A percentile compares a stretch with the other conserved stretches of the same genome.
These are phyloP conservation scores for Hydraecia micacea DNA, from an alignment of 2,888 invertebrate genomes.

Conservation along the genomic window DNA sequence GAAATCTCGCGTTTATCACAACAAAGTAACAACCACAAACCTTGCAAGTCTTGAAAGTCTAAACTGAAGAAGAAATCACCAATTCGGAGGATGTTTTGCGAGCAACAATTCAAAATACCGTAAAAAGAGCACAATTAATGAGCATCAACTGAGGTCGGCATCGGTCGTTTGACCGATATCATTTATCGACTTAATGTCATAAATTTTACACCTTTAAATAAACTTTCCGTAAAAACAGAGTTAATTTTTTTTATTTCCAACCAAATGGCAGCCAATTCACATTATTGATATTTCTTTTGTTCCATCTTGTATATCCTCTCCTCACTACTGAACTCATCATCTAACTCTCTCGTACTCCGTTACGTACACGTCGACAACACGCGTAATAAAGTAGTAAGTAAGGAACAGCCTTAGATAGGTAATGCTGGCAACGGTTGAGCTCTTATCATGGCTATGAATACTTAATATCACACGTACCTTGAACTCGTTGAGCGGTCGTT, in stretches of 20 bases:
- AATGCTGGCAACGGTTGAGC: conserved; percentile 79
- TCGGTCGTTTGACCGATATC: neutral
- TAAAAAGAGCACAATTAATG: neutral
- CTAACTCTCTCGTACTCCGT: conserved; percentile 15
- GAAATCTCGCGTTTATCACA: neutral
- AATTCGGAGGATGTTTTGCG: neutral
- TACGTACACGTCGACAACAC: conserved; percentile 26
- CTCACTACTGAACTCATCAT: conserved; percentile 6
- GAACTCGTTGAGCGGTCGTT: conserved; percentile 90
- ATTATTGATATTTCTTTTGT: neutral
- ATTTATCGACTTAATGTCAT: neutral
- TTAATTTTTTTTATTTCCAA: neutral
- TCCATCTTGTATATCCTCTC: neutral
- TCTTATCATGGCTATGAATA: conserved; percentile 82
- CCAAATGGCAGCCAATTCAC: neutral
- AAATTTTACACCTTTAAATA: neutral
- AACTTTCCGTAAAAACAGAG: neutral
- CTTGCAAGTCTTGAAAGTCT: neutral
- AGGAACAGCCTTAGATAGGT: conserved; percentile 64
- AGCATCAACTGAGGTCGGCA: neutral
- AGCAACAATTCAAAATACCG: too few species aligned
- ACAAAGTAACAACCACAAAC: neutral
- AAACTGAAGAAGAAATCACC: neutral
- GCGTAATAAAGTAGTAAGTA: conserved; percentile 53
- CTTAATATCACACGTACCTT: conserved; percentile 80